These are phyloP conservation scores for Megaustenia siamemsis DNA, from an alignment of 2,888 invertebrate species.

Conservation along the genomic window DNA sequence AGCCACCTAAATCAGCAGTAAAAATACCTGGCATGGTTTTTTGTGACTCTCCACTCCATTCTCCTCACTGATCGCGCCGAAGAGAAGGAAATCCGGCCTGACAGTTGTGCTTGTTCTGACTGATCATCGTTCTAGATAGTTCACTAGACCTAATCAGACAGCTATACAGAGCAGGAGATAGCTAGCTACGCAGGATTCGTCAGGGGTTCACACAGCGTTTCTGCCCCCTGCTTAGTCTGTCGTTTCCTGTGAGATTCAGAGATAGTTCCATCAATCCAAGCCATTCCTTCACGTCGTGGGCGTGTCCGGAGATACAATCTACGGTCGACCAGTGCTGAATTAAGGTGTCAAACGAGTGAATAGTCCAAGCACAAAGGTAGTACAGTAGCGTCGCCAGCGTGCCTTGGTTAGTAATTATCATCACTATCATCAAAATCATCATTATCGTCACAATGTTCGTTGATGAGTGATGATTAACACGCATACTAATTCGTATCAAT, in stretches of 20 bases:
- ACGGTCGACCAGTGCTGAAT: no score
- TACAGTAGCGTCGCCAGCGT: not conserved
- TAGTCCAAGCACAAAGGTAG: not conserved
- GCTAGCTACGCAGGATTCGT: not conserved
- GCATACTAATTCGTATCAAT: no score
- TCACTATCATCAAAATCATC: no score
- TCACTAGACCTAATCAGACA: not conserved
- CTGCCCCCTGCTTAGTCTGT: not conserved
- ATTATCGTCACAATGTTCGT: no score
- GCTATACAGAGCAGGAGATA: not conserved
- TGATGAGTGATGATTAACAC: no score
- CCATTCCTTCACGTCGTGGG: not conserved
- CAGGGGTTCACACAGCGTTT: not conserved
- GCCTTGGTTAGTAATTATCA: not conserved
- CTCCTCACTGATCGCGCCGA: no score
- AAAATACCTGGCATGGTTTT: no score
- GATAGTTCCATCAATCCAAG: not conserved
- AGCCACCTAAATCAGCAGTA: no score
- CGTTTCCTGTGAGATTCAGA: conserved; percentile 8
- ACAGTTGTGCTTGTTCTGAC: not conserved
- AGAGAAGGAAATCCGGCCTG: not conserved
- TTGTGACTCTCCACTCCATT: no score
- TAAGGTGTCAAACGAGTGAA: not conserved
- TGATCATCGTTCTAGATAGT: not conserved
- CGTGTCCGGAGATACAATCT: conserved; percentile 13